Conservation (phyloP, 2,888 invertebrate species). For the Drosophila monieri region DNA sequence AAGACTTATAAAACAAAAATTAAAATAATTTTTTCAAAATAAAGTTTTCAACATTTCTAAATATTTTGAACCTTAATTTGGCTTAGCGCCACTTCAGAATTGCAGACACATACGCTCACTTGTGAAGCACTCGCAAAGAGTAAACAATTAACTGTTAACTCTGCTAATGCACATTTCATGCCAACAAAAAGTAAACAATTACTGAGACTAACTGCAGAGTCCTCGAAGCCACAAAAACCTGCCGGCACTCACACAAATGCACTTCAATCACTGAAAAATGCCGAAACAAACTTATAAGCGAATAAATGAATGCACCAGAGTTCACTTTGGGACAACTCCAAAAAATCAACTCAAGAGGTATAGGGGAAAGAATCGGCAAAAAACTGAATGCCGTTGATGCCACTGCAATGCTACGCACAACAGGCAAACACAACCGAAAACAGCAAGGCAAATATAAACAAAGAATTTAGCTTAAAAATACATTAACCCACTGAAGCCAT, state of each 20-base stretch:
- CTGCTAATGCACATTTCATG: slow-evolving; percentile 74
- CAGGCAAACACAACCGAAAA: slow-evolving; percentile 59
- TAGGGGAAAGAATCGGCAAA: slow-evolving; percentile 25
- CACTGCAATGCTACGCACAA: slow-evolving; percentile 45
- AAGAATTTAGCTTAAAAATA: slow-evolving; percentile 79
- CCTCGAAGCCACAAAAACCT: slow-evolving; percentile 15
- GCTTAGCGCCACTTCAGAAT: background rate
- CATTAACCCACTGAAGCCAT: slow-evolving; percentile 65
- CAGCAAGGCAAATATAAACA: slow-evolving; percentile 76
- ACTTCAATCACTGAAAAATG: slow-evolving; percentile 46
- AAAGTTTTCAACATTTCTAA: background rate
- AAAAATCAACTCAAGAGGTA: slow-evolving; percentile 19
- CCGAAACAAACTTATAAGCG: slow-evolving; percentile 64
- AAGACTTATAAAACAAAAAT: background rate
- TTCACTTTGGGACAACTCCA: slow-evolving; percentile 41
- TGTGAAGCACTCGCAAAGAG: slow-evolving; percentile 51
- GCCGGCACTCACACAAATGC: slow-evolving; percentile 27
- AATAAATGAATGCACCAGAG: slow-evolving; percentile 66
- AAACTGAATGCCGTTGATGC: slow-evolving; percentile 8
- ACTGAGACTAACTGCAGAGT: slow-evolving; percentile 22
- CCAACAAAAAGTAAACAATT: slow-evolving; percentile 58
- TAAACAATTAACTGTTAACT: slow-evolving; percentile 70
- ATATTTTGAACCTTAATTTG: background rate
- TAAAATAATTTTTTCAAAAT: background rate
- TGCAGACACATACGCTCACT: slow-evolving; percentile 24